These are phyloP conservation scores for Eupeodes corollae DNA, from an alignment of 1,140 invertebrate species.

Conservation along the genomic window DNA sequence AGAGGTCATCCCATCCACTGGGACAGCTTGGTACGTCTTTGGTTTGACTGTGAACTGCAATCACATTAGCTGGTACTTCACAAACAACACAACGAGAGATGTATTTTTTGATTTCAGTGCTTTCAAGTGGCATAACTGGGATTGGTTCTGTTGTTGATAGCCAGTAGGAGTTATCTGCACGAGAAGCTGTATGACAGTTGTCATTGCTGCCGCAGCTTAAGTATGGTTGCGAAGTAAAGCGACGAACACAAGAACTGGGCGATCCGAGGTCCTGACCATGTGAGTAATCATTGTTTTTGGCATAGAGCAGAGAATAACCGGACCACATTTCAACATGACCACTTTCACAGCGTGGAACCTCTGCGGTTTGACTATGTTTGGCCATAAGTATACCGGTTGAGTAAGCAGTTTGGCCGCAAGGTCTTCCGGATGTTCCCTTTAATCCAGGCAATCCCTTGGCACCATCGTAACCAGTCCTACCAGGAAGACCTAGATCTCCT, in stretches of 20 bases:
- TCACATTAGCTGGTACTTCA: constrained; percentile 85
- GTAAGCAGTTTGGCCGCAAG: constrained; percentile 56
- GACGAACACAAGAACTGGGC: constrained; percentile 82
- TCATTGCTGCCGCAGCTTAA: constrained; percentile 93
- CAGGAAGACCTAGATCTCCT: constrained; percentile 47
- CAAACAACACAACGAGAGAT: constrained; percentile 93
- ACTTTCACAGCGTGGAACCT: constrained; percentile 68
- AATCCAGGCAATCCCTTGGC: constrained; percentile 47
- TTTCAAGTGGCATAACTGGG: constrained; percentile 87
- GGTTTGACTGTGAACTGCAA: constrained; percentile 94
- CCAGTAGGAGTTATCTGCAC: constrained; percentile 96
- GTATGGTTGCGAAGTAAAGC: constrained; percentile 97
- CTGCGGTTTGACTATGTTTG: constrained; percentile 78
- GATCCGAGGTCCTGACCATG: constrained; percentile 92
- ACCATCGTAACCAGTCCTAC: constrained; percentile 49
- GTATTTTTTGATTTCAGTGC: constrained; percentile 68
- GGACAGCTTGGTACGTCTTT: constrained; percentile 82
- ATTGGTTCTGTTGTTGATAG: constrained; percentile 82
- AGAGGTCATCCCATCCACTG: constrained; percentile 76
- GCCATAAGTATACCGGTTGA: constrained; percentile 82
- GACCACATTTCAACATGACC: constrained; percentile 86
- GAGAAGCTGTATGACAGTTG: constrained; percentile 91
- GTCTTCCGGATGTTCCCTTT: constrained; percentile 55
- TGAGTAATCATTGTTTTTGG: constrained; percentile 93
- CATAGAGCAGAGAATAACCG: constrained; percentile 90